Evolutionary conservation across 2,888 invertebrate species (phyloP), one percentile per base, ranked within the genome.

Genomic region (Azorinus chamasolen): DNA sequence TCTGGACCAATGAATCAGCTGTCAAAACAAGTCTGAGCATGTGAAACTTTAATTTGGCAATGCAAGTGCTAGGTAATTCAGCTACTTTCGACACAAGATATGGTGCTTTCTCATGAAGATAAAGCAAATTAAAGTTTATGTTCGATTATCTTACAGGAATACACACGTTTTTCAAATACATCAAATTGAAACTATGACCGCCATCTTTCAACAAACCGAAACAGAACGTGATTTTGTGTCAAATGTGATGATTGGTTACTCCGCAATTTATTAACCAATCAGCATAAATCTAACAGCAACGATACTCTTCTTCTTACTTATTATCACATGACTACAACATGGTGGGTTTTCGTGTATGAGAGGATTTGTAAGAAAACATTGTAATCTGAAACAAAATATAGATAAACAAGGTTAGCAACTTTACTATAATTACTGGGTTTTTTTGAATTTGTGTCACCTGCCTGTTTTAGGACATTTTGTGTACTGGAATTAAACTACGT

Each of bases 181-280:
- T 18, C 54, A 27, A 20, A 22, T 37, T 63, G 61, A 55, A 72
- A 70, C 79, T 27, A 68, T 39, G 65, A 69, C 78, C 84, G 84
- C 84, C 84, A 84, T 84, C 53, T 82, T 82, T 80, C 84, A 84
- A 84, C 84, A 84, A 72, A 71, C 53, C 18, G 25, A 32, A 32
- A 32, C 32, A 32, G 32, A 32, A 32, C 4, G 4, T 10, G 32
- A 10, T 32, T 6, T 6, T 32, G 32, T 32, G 10, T 53, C 2
- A 5, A 22, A 1, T 5, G 32, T n/a, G 43, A 51, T 58, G 24
- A 74, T 74, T 74, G 74, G 74, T 14, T 20, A 24, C n/a, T 24
- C 4, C 20, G 12, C 1, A 32, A 32, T 32, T 32, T 32, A 18
- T 18, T n/a, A 37, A 39, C 72, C 68, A 72, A 76, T 71, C 39